Evolutionary conservation across 2,113 vertebrate genomes (phyloP), one percentile per base, ranked within the genome.

Genomic region (Perccottus glenii): DNA sequence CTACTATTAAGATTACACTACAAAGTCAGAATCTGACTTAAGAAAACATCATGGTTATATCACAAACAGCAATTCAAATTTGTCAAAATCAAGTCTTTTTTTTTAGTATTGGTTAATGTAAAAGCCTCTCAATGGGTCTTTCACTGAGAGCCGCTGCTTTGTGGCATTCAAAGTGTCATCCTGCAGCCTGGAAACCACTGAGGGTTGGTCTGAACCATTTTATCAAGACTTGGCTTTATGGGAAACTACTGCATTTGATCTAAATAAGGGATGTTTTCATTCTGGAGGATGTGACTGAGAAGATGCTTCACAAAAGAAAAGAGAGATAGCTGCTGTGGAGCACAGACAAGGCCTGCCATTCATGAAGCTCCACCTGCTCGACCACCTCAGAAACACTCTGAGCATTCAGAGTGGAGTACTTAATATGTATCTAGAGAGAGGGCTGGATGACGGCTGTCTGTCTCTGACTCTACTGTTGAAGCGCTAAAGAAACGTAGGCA

Each of bases 301-400:
- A 63, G 68, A 77, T 89, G 85, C 84, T 84, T 87, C 67, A 68
- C 77, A 73, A 76, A 27, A 68, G 75, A 73, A 76, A 82, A 87
- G 80, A 78, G 78, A 73, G 77, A 82, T 85, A 77, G 82, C 73
- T 66, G 73, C 83, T 72, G 67, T 47, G 70, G 62, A 75, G 77
- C 68, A 60, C 33, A 56, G 48, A 93, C 90, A 93, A 93, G 87
- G 91, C 75, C 75, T 58, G 62, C 87, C 87, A 89, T 92, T 92
- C 90, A 93, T 87, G 85, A 65, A 56, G 66, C 15, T 89, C 86
- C 91, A 93, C 90, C 92, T 92, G 91, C 92, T 84, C 72, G 75
- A 75, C 69, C 52, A 69, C 67, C 84, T 69, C 53, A 64, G 58
- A 81, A 27, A 67, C 36, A 50, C 33, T 64, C 63, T 66, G 9